Percentiles rank a stretch among this genome's conserved stretches.
Evolutionary conservation across 2,113 vertebrate species (phyloP).

Genomic region (Poecilia latipinna): DNA sequence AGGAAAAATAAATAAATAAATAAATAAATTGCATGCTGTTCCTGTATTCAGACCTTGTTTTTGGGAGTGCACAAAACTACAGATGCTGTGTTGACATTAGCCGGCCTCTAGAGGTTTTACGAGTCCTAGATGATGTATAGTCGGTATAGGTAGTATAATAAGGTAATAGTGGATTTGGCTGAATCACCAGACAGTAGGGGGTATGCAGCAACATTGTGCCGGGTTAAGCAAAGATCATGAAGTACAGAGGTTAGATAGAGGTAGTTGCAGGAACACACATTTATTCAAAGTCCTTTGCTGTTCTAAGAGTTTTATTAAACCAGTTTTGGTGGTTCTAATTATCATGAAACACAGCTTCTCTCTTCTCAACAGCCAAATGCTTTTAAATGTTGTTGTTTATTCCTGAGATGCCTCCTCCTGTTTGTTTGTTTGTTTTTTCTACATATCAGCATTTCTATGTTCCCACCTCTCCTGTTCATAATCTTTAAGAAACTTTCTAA

Average conservation of each 20-base stretch:
- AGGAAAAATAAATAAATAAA: neutral
- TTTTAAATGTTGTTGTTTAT: conserved; percentile 25
- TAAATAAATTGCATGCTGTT: conserved; percentile 15
- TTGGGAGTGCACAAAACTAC: neutral
- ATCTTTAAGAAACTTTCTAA: conserved; percentile 33
- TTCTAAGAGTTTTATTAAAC: conserved; percentile 51
- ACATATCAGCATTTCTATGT: neutral
- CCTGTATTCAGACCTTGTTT: conserved; percentile 37
- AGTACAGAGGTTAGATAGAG: conserved; percentile 17
- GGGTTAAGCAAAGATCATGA: conserved; percentile 19
- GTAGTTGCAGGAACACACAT: conserved; percentile 15
- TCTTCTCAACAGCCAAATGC: neutral
- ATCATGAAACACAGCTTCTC: conserved; percentile 14
- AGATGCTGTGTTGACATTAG: neutral
- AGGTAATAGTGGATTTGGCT: conserved; percentile 27
- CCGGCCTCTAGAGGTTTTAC: conserved; percentile 1
- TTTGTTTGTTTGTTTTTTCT: neutral
- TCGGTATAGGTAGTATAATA: conserved; percentile 29
- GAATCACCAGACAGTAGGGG: conserved; percentile 16
- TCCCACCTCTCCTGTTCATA: conserved; percentile 24
- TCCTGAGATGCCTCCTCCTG: conserved; percentile 6
- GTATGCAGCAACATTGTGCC: conserved; percentile 4
- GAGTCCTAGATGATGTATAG: conserved; percentile 9
- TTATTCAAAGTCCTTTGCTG: neutral
- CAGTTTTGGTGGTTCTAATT: conserved; percentile 10